Evolutionary conservation across 1,140 invertebrate species (phyloP), one percentile per base, ranked within the genome.

Genomic region (Pogonus chalceus): DNA sequence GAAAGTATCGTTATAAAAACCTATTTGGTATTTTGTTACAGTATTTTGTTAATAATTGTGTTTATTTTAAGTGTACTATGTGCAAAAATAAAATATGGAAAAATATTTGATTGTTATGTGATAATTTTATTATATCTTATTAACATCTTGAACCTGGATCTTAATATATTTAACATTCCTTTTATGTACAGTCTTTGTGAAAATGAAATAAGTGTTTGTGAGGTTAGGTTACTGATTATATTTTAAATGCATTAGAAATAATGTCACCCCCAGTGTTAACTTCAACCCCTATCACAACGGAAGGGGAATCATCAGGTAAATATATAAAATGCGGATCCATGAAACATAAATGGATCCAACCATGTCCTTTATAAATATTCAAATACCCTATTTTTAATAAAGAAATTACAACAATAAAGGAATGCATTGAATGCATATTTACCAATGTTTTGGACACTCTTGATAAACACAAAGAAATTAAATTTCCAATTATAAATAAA

Each of bases 111-210:
- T 31, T 31, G 14, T 31, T 14, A 31, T 31, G 26, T 31, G 26
- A 31, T 31, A 31, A 31, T 31, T n/a, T n/a, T n/a, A 31, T 14
- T 4, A 31, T 31, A 31, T 12, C 7, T 43, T 43, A 7, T 10
- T 43, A 43, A 43, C 9, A 43, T 43, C 37, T 43, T 12, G 37
- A 12, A 18, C 18, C n/a, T n/a, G 18, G 37, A 10, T 16, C 14
- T 31, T 31, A 31, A 31, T 31, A 43, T 9, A 43, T 43, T 43
- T 43, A 16, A 43, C 37, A 43, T 43, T 43, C 37, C 37, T 43
- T 43, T 43, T 43, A 43, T 43, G 37, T 43, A 43, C 37, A 43
- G 7, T 43, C 37, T 43, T 12, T 3, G 37, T 43, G 37, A 43
- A 43, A 43, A 43, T 43, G 37, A 18, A n/a, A 4, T 18, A 16